phyloP scores from a whole-genome alignment of 2,113 vertebrate species.

The Bucco capensis region DNA sequence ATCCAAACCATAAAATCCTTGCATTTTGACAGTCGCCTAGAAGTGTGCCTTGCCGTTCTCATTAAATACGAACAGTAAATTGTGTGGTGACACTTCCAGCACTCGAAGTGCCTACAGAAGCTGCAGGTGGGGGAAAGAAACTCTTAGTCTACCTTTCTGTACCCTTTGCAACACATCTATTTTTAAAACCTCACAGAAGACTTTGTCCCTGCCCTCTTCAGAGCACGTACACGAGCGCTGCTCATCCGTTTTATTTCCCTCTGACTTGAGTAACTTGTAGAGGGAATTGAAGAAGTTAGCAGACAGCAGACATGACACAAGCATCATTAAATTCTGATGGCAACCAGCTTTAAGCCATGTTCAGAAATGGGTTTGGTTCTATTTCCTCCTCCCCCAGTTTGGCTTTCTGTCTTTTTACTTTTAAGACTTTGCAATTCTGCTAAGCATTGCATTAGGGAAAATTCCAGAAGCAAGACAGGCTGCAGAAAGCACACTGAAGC shows the following conservation, averaged over 20 bases:
- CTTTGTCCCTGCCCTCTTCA: background rate
- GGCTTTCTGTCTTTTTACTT: background rate
- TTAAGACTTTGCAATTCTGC: background rate
- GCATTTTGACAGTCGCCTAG: background rate
- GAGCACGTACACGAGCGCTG: fast-evolving
- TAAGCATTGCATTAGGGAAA: background rate
- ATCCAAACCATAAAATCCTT: background rate
- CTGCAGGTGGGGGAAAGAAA: background rate
- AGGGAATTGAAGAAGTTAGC: constrained; percentile 3
- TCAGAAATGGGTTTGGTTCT: background rate
- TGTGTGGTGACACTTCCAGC: background rate
- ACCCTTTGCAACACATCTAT: background rate
- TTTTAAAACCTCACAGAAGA: constrained; percentile 6
- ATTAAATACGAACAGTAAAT: background rate
- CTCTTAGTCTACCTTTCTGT: background rate
- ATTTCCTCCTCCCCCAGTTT: background rate
- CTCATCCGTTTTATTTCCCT: constrained; percentile 5
- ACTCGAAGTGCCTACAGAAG: background rate
- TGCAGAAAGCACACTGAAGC: background rate
- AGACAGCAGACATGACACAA: background rate
- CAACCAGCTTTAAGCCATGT: background rate
- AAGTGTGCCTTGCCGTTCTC: background rate
- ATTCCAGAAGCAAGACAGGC: background rate
- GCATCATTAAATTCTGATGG: background rate
- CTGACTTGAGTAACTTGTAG: background rate